Evolutionary conservation across 2,888 invertebrate species (phyloP).

Genomic region (Agrilus mali): DNA sequence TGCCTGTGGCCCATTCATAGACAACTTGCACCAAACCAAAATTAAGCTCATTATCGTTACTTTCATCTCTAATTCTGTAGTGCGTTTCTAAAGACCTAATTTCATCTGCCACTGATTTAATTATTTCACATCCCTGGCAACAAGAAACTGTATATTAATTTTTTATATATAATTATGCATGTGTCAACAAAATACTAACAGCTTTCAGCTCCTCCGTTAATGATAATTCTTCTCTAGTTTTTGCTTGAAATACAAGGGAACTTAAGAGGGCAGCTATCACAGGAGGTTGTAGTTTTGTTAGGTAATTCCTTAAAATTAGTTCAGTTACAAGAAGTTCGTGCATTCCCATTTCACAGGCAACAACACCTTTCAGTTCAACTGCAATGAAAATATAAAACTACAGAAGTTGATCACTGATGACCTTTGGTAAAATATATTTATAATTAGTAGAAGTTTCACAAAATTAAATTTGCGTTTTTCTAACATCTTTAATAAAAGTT

Average conservation of each 20-base stretch:
- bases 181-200: conserved; percentile 26
- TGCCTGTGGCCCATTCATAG: conserved; percentile 89
- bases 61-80: conserved; percentile 41
- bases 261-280: conserved; percentile 93
- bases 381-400: conserved; percentile 17
- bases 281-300: conserved; percentile 73
- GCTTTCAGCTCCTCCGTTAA: conserved; percentile 46
- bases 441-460: no score
- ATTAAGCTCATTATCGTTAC: conserved; percentile 56
- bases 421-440: no score
- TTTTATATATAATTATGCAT: no score
- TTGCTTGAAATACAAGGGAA: conserved; percentile 83
- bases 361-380: conserved; percentile 71
- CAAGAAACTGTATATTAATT: background rate
- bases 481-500: no score
- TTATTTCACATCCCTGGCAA: conserved; percentile 53
- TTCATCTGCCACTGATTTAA: conserved; percentile 54
- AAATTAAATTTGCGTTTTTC: no score
- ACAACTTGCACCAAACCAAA: conserved; percentile 91
- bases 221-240: conserved; percentile 42
- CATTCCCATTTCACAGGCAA: conserved; percentile 76
- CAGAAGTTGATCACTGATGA: no score
- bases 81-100: conserved; percentile 54
- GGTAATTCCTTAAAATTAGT: conserved; percentile 77
- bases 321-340: conserved; percentile 91